These are phyloP conservation scores for Henricia sp. DNA, from an alignment of 53 echinoderm and acorn worm genomes.

Conservation along the genomic window DNA sequence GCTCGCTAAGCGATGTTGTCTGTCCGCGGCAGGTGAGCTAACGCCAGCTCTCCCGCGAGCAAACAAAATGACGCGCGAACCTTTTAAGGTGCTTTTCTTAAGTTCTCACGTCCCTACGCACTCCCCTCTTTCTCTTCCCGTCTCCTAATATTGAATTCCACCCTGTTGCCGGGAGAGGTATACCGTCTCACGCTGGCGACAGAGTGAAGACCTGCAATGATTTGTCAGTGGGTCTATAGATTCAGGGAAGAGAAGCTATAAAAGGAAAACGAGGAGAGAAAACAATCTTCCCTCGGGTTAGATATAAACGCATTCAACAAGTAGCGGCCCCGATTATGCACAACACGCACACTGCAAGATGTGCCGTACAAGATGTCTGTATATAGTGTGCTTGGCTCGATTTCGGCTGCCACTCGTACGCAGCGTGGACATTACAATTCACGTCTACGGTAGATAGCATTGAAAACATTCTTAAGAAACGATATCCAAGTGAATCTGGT, in stretches of 20 bases:
- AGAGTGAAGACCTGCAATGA: conserved; percentile 54
- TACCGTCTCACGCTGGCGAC: conserved; percentile 57
- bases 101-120: conserved; percentile 33
- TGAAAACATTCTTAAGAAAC: conserved; percentile 9
- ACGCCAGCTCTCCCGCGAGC: conserved; percentile 55
- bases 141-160: conserved; percentile 65
- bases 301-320: conserved; percentile 76
- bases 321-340: conserved; percentile 73
- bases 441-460: conserved; percentile 35
- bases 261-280: conserved; percentile 38
- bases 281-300: conserved; percentile 38
- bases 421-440: background rate
- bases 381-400: conserved; percentile 20
- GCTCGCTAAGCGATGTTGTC: conserved; percentile 8
- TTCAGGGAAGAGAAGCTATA: conserved; percentile 34
- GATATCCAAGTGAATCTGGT: conserved; percentile 1
- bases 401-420: conserved; percentile 24
- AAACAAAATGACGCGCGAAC: conserved; percentile 62
- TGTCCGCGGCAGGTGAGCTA: conserved; percentile 49
- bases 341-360: conserved; percentile 50
- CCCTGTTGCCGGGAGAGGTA: conserved; percentile 59
- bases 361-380: conserved; percentile 47
- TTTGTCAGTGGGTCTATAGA: conserved; percentile 50
- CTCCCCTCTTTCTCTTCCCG: conserved; percentile 23
- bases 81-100: conserved; percentile 55